phyloP scores from a whole-genome alignment of 2,113 vertebrate species.

The Poeciliopsis retropinna region DNA sequence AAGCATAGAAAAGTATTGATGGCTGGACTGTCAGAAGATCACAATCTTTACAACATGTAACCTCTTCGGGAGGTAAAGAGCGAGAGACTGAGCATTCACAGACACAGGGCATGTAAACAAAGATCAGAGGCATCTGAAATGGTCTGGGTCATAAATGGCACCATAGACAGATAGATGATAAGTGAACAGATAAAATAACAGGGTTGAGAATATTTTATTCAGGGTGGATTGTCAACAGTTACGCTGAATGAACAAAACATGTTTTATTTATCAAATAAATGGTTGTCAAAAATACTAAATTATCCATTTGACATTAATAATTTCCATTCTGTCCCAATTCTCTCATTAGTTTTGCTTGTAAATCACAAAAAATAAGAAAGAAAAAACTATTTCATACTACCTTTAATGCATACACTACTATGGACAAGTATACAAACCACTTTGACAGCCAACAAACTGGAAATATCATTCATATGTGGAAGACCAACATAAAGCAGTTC shows the following conservation, averaged over 20 bases:
- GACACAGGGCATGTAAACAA: slow-evolving; percentile 44
- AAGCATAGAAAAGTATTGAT: slow-evolving; percentile 34
- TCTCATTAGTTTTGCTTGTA: slow-evolving; percentile 1
- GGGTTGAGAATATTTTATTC: background rate
- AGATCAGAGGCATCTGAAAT: slow-evolving; percentile 27
- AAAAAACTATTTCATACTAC: slow-evolving; percentile 25
- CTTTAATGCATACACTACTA: background rate
- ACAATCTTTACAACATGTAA: slow-evolving; percentile 25
- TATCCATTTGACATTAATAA: slow-evolving; percentile 14
- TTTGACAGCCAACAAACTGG: background rate
- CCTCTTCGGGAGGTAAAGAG: slow-evolving; percentile 22
- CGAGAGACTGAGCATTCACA: slow-evolving; percentile 8
- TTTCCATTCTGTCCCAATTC: slow-evolving; percentile 18
- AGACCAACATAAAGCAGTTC: background rate
- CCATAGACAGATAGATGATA: slow-evolving; percentile 19
- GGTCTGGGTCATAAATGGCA: slow-evolving; percentile 19
- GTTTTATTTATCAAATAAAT: slow-evolving; percentile 13
- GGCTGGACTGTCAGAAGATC: slow-evolving; percentile 40
- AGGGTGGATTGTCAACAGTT: background rate
- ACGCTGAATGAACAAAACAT: background rate
- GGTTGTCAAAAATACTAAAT: background rate
- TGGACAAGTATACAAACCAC: background rate
- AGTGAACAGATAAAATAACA: slow-evolving; percentile 4
- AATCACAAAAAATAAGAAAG: background rate
- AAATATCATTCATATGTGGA: background rate